These are phyloP conservation scores for Drosophila tanythrix DNA, from an alignment of 2,888 invertebrate species.

Conservation along the genomic window DNA sequence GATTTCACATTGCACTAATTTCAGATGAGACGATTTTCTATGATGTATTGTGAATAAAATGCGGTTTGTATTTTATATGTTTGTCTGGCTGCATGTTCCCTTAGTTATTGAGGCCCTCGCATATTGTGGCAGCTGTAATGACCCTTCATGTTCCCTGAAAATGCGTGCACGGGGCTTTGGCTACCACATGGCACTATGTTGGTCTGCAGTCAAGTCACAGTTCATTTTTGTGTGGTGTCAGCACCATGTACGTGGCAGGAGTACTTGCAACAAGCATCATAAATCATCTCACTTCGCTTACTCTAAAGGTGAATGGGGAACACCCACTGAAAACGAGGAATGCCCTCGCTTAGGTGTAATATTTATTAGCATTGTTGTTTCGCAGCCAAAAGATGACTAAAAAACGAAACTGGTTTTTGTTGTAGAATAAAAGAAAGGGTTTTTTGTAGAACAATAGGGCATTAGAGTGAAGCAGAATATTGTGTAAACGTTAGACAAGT, in stretches of 20 bases:
- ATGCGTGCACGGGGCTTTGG: constrained; percentile 22
- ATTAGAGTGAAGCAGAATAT: neutral
- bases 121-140: constrained; percentile 63
- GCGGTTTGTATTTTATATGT: constrained; percentile 39
- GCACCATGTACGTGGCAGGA: constrained; percentile 14
- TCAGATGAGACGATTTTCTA: constrained; percentile 13
- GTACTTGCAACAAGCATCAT: constrained; percentile 37
- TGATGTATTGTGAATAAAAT: constrained; percentile 71
- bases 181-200: constrained; percentile 17
- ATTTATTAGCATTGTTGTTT: neutral
- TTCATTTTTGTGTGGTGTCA: constrained; percentile 40
- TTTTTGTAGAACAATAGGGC: neutral
- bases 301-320: constrained; percentile 22
- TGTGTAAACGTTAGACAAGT: neutral
- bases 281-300: constrained; percentile 45
- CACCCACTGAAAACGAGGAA: constrained; percentile 22
- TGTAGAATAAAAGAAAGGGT: neutral
- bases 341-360: neutral
- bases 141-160: constrained; percentile 34
- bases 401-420: neutral
- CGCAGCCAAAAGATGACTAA: neutral
- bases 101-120: constrained; percentile 61
- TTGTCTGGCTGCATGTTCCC: constrained; percentile 26
- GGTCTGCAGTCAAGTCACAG: constrained; percentile 14
- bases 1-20: too few species aligned